phyloP scores from a whole-genome alignment of 2,113 vertebrate genomes.

The Mormoops blainvillei region DNA sequence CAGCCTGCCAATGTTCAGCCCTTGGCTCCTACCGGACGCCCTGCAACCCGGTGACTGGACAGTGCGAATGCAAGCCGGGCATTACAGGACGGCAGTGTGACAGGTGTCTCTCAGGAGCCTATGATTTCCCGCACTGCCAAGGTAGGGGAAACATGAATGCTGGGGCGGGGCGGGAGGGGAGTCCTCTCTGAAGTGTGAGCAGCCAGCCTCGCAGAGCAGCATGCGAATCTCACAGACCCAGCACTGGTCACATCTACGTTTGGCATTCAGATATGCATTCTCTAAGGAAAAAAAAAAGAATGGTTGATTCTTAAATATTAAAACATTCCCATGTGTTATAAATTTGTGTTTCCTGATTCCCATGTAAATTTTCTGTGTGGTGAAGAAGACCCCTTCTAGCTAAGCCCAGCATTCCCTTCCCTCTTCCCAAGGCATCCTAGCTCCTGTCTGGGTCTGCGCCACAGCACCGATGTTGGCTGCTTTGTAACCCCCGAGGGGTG shows the following conservation, averaged over 20 bases:
- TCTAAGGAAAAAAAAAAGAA: neutral
- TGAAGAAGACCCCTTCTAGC: neutral
- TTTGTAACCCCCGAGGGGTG: rapidly evolving
- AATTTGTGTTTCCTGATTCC: neutral
- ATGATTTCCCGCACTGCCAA: conserved; percentile 85
- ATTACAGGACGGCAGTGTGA: conserved; percentile 85
- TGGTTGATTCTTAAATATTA: neutral
- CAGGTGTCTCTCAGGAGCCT: conserved; percentile 79
- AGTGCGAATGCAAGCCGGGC: conserved; percentile 84
- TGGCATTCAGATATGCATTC: neutral
- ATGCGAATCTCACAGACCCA: neutral
- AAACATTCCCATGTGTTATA: neutral
- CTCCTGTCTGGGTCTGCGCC: neutral
- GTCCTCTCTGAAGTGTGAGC: neutral
- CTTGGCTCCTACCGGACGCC: conserved; percentile 78
- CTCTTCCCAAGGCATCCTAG: rapidly evolving
- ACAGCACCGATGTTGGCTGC: rapidly evolving
- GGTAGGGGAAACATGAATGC: conserved; percentile 71
- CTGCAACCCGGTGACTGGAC: conserved; percentile 82
- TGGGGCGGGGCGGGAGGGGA: no score
- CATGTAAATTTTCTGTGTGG: neutral
- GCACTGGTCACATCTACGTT: neutral
- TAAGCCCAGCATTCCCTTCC: rapidly evolving
- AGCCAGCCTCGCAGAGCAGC: neutral
- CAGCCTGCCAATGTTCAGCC: conserved; percentile 87